Percentiles rank a stretch among this genome's conserved stretches.
phyloP scores from a whole-genome alignment of 2,113 vertebrate species.

The Chlorodrepanis virens region DNA sequence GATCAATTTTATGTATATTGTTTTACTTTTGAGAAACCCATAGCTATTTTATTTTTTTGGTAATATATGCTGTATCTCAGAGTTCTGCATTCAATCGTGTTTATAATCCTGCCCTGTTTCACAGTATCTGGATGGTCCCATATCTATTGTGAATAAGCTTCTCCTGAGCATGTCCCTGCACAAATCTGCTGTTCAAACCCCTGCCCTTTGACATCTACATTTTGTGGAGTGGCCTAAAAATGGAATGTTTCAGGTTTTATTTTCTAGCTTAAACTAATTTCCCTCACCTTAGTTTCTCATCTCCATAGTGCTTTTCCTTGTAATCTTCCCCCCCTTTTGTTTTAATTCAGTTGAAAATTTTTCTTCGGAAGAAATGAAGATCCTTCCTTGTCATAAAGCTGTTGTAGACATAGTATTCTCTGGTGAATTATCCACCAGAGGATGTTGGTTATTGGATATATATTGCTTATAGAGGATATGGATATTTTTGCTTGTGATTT shows the following conservation, averaged over 20 bases:
- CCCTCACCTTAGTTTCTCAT: neutral
- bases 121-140: neutral
- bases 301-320: neutral
- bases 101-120: neutral
- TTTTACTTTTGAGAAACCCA: constrained; percentile 3
- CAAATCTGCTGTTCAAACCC: neutral
- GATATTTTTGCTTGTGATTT: neutral
- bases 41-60: neutral
- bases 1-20: constrained; percentile 1
- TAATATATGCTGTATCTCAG: neutral
- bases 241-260: neutral
- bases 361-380: neutral
- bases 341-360: neutral
- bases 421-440: neutral
- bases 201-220: neutral
- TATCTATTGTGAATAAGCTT: neutral
- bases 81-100: neutral
- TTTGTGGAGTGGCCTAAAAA: neutral
- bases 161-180: neutral
- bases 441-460: neutral
- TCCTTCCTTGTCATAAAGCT: neutral
- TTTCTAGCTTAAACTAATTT: neutral
- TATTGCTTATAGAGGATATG: neutral
- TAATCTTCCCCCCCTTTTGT: neutral
- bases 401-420: neutral